Evolutionary conservation across 2,797 vertebrate species (phyloP).

Genomic region (Echeneis naucrates): DNA sequence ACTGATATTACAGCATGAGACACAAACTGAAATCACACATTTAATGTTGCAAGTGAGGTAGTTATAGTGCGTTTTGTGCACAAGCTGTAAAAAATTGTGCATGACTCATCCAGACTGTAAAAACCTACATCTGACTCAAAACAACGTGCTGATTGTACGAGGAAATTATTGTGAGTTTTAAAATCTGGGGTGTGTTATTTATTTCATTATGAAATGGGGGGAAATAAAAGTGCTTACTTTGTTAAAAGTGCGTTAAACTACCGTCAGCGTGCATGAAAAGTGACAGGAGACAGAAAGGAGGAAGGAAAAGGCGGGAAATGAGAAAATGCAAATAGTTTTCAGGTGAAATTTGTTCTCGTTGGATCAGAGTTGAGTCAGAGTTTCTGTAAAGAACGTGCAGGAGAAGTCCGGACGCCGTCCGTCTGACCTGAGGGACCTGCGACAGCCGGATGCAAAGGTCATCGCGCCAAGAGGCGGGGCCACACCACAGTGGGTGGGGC

Average conservation of each 20-base stretch:
- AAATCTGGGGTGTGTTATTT: conserved; percentile 7
- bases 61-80: conserved; percentile 40
- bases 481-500: conserved; percentile 69
- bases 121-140: conserved; percentile 27
- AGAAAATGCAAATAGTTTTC: conserved; percentile 25
- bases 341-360: conserved; percentile 38
- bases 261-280: conserved; percentile 67
- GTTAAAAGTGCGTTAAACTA: conserved; percentile 56
- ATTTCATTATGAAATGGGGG: not conserved
- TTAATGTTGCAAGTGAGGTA: conserved; percentile 60
- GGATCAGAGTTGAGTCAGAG: conserved; percentile 47
- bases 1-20: not conserved
- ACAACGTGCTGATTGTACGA: conserved; percentile 49
- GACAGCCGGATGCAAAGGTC: conserved; percentile 57
- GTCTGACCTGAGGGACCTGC: conserved; percentile 86
- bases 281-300: conserved; percentile 50
- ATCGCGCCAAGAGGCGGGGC: conserved; percentile 62
- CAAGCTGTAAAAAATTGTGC: not conserved
- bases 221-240: conserved; percentile 70
- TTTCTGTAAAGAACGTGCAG: conserved; percentile 61
- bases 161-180: not conserved
- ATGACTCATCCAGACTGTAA: conserved; percentile 12
- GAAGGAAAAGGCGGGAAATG: not conserved
- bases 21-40: not conserved
- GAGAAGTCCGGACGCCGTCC: conserved; percentile 47